Evolutionary conservation across 2,113 vertebrate genomes (phyloP), one percentile per base, ranked within the genome.

Genomic region (Miniopterus natalensis): DNA sequence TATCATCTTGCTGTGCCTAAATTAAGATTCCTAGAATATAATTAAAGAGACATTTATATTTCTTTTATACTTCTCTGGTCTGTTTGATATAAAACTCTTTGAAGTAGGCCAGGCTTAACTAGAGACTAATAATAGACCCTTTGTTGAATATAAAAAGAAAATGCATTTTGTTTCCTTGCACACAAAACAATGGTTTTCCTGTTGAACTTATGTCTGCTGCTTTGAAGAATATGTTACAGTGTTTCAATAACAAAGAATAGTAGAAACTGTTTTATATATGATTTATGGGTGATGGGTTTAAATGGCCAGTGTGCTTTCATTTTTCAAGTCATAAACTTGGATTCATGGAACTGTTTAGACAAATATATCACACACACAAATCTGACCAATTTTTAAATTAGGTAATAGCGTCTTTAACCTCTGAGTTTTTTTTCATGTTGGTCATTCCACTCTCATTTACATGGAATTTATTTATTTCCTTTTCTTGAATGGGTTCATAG

Each of bases 141-240:
- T 94, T 97, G 92, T 92, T 96, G 84, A 21, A 36, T 94, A 83
- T 84, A 95, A 97, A 97, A 94, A 97, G 85, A 97, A 97, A 98
- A 95, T 27, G 42, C 79, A 77, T 92, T 97, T 78, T 97, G 92
- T 95, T 96, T 89, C 51, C 42, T 96, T 96, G 92, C 77, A 90
- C 79, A 79, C 10, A 79, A 92, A 97, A 98, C 97, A 98, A 98
- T 98, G 97, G 53, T 90, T 93, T 98, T 97, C 77, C 97, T 98
- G 93, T 98, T 98, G 92, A 97, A 96, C 87, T 97, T 96, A 80
- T 79, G 68, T 98, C 49, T 89, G 84, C 55, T 96, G 94, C 88
- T 96, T 94, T 96, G 79, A 90, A 91, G 59, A 94, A 93, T 81
- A 89, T 88, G 71, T 47, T 86, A 68, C 20, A 68, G 66, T 77